Percentiles rank a stretch among this genome's conserved stretches.
Conservation (phyloP, 2,113 vertebrate species). For the Forbesichthys agassizii region DNA sequence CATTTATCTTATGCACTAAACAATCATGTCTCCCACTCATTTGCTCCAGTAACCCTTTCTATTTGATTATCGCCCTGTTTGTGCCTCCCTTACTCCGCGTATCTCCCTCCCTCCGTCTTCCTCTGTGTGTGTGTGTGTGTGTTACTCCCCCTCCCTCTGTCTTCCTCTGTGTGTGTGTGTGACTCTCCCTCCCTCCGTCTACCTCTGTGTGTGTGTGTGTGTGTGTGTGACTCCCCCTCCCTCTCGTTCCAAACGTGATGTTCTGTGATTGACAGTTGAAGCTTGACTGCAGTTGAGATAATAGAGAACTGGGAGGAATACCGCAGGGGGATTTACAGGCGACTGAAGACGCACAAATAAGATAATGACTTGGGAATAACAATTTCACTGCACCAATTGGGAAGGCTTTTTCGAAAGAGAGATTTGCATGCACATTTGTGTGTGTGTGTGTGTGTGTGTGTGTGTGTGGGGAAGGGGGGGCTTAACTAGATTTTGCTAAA, state of each 20-base stretch:
- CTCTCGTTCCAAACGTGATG: constrained; percentile 31
- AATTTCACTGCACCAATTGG: constrained; percentile 60
- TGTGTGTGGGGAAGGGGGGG: neutral
- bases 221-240: neutral
- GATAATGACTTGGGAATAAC: constrained; percentile 78
- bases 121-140: neutral
- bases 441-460: neutral
- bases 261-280: constrained; percentile 73
- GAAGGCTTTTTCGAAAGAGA: constrained; percentile 39
- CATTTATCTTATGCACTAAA: too few species aligned
- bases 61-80: too few species aligned
- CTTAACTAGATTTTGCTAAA: constrained; percentile 37
- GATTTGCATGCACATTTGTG: neutral
- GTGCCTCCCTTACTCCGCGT: neutral
- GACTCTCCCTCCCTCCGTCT: neutral
- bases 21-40: too few species aligned
- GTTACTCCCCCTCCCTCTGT: neutral
- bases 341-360: constrained; percentile 76
- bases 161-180: neutral
- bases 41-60: too few species aligned
- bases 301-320: constrained; percentile 71
- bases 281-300: constrained; percentile 68
- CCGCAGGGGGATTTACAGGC: constrained; percentile 73
- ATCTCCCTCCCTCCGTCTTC: neutral
- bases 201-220: neutral